A percentile compares a stretch with the other conserved stretches of the same genome.
These are phyloP conservation scores for Leptodactylus fuscus DNA, from an alignment of 2,113 vertebrate species.

Conservation along the genomic window DNA sequence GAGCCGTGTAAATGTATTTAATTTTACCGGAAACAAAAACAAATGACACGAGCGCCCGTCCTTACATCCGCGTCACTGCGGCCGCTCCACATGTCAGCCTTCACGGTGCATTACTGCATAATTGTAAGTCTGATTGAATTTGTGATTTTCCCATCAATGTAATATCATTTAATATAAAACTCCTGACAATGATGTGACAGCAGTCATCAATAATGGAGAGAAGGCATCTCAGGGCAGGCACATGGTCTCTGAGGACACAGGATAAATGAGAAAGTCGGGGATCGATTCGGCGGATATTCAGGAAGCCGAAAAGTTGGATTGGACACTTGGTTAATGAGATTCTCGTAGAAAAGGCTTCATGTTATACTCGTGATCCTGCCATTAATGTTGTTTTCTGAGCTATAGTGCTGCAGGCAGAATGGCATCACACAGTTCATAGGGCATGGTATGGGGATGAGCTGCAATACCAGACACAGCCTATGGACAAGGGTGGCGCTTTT, in stretches of 20 bases:
- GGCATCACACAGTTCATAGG: no score
- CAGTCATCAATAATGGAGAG: background rate
- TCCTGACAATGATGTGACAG: background rate
- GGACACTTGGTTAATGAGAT: no score
- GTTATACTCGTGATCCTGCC: background rate
- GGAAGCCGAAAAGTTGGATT: background rate
- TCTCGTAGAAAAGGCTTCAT: background rate
- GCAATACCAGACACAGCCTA: no score
- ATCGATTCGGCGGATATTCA: background rate
- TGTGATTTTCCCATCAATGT: background rate
- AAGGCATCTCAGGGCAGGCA: background rate
- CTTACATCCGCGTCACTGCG: background rate
- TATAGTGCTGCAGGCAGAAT: background rate
- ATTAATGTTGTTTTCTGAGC: background rate
- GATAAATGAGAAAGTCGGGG: background rate
- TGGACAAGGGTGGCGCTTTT: background rate
- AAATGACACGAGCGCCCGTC: background rate
- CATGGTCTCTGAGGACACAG: background rate
- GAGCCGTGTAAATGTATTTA: background rate
- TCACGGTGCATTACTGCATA: background rate
- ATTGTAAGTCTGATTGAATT: background rate
- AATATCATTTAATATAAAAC: slow-evolving; percentile 5
- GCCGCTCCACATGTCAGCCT: background rate
- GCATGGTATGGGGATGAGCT: background rate
- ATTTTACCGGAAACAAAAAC: background rate